Evolutionary conservation across 2,113 vertebrate species (phyloP).

Genomic region (Tragelaphus imberbis): DNA sequence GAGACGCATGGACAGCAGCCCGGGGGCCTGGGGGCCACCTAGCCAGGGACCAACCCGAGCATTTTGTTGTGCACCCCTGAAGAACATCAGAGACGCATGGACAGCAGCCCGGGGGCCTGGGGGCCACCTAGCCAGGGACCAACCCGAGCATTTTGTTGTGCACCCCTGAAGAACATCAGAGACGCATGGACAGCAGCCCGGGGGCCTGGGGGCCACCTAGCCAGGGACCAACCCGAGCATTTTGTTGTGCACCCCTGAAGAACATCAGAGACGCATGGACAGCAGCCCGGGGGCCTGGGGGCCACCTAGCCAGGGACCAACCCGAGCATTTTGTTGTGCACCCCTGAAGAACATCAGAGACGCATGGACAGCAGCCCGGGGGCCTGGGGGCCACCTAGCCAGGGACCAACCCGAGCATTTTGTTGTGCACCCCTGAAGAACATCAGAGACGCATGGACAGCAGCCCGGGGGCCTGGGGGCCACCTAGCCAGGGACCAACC

Average conservation of each 20-base stretch:
- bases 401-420: background rate
- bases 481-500: background rate
- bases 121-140: background rate
- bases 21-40: background rate
- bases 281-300: too few relatives aligned
- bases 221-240: background rate
- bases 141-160: background rate
- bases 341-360: background rate
- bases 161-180: background rate
- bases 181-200: background rate
- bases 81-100: background rate
- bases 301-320: background rate
- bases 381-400: background rate
- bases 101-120: background rate
- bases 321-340: background rate
- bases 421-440: background rate
- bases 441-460: background rate
- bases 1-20: background rate
- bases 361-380: background rate
- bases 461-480: background rate
- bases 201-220: background rate
- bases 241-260: background rate
- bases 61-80: background rate
- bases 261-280: background rate
- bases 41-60: background rate